Conservation (phyloP, 2,113 vertebrate genomes). For the Sula dactylatra region DNA sequence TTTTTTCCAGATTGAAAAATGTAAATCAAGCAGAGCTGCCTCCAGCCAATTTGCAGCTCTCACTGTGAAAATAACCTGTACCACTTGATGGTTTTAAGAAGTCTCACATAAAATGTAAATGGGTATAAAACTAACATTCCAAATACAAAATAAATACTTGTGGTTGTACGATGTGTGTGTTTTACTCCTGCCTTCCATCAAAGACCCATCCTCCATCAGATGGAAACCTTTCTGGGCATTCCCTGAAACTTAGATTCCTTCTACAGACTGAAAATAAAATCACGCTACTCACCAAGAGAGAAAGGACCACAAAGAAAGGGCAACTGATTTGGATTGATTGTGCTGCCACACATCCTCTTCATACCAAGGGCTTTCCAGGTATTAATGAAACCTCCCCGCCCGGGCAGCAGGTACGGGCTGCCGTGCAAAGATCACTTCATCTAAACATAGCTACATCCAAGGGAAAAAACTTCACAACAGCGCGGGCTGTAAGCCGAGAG, state of each 20-base stretch:
- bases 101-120: slow-evolving; percentile 42
- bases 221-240: not conserved
- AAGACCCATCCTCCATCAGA: not conserved
- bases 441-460: not conserved
- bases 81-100: slow-evolving; percentile 51
- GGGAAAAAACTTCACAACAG: not conserved
- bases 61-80: slow-evolving; percentile 63
- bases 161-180: not conserved
- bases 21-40: slow-evolving; percentile 60
- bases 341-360: not conserved
- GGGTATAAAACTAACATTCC: slow-evolving; percentile 58
- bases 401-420: not conserved
- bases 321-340: not conserved
- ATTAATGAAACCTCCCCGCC: not conserved
- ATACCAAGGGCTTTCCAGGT: not conserved
- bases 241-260: not conserved
- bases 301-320: not conserved
- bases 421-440: not conserved
- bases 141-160: slow-evolving; percentile 28
- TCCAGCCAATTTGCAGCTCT: slow-evolving; percentile 56
- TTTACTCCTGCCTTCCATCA: not conserved
- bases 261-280: not conserved
- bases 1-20: slow-evolving; percentile 62
- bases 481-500: not conserved
- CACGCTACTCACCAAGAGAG: not conserved